These are phyloP conservation scores for Yponomeuta evonymella DNA, from an alignment of 2,888 invertebrate genomes.

Conservation along the genomic window DNA sequence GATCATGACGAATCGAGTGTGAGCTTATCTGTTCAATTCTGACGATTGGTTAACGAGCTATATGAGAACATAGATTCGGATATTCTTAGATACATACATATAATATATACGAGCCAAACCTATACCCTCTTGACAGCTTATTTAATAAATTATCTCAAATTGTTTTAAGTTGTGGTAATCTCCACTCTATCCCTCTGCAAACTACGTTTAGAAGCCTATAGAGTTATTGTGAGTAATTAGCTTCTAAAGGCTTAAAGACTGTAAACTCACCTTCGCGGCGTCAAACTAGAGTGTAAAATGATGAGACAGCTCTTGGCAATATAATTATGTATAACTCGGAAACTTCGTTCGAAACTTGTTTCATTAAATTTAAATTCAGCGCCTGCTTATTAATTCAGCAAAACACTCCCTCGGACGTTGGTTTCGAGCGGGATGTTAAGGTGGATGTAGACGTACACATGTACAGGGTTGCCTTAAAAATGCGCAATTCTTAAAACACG, in stretches of 20 bases:
- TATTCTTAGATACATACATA: too few relatives aligned
- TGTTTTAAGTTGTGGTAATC: too few relatives aligned
- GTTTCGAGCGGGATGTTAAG: constrained; percentile 36
- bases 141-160: too few relatives aligned
- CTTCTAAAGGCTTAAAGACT: neutral
- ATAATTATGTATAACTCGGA: constrained; percentile 40
- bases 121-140: too few relatives aligned
- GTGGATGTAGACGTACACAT: constrained; percentile 32
- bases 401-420: constrained; percentile 36
- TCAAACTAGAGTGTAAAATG: constrained; percentile 21
- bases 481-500: neutral
- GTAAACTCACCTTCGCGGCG: neutral
- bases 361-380: constrained; percentile 68
- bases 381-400: constrained; percentile 63
- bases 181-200: too few relatives aligned
- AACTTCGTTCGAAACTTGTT: constrained; percentile 54
- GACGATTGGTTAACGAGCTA: too few relatives aligned
- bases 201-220: too few relatives aligned
- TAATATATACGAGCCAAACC: too few relatives aligned
- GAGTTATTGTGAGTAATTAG: too few relatives aligned
- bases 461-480: neutral
- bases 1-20: too few relatives aligned
- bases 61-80: too few relatives aligned
- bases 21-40: too few relatives aligned
- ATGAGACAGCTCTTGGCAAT: constrained; percentile 41